Evolutionary conservation across 1,140 invertebrate genomes (phyloP).

Genomic region (Orussus abietinus): DNA sequence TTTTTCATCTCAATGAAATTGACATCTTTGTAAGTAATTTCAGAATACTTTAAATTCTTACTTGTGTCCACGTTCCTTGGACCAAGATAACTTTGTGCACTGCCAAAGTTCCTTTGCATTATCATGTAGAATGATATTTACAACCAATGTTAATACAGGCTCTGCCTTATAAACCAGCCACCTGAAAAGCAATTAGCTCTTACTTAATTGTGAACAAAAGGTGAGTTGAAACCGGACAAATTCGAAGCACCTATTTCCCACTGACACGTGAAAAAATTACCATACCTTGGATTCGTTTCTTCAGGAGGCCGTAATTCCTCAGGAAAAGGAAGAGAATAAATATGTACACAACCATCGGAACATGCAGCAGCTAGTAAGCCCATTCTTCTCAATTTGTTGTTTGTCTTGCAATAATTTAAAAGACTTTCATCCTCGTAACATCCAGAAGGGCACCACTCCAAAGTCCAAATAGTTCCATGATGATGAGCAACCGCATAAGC

Average conservation of each 20-base stretch:
- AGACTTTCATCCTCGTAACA: slow-evolving; percentile 51
- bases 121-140: slow-evolving; percentile 30
- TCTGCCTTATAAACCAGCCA: slow-evolving; percentile 44
- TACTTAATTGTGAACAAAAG: slow-evolving; percentile 19
- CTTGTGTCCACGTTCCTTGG: slow-evolving; percentile 44
- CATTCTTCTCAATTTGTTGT: slow-evolving; percentile 47
- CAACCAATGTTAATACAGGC: slow-evolving; percentile 41
- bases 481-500: slow-evolving; percentile 60
- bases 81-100: slow-evolving; percentile 50
- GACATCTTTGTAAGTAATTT: too few species aligned
- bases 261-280: too few species aligned
- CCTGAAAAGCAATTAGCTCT: slow-evolving; percentile 14
- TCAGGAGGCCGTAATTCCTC: too few species aligned
- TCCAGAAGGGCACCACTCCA: slow-evolving; percentile 76
- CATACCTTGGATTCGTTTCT: too few species aligned
- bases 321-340: slow-evolving; percentile 61
- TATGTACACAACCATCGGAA: slow-evolving; percentile 59
- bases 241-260: too few species aligned
- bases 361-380: slow-evolving; percentile 68
- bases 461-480: slow-evolving; percentile 63
- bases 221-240: too few species aligned
- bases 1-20: too few species aligned
- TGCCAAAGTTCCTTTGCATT: slow-evolving; percentile 38
- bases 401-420: slow-evolving; percentile 26
- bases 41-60: too few species aligned